Conservation (phyloP, 2,797 vertebrate species). For the Streptopelia turtur region DNA sequence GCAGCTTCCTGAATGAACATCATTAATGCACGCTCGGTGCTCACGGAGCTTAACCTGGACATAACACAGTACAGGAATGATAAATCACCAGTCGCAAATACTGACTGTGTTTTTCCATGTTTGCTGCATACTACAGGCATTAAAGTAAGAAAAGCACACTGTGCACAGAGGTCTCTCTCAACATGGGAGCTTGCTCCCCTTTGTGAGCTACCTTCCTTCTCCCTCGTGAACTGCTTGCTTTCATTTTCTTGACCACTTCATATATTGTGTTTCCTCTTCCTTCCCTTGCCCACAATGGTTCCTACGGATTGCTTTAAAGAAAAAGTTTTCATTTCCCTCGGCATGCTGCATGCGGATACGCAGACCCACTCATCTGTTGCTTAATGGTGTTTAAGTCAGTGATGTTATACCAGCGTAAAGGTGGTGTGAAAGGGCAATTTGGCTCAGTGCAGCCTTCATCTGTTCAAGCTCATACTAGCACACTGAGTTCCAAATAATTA, state of each 20-base stretch:
- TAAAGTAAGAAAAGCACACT: not conserved
- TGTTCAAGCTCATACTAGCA: conserved; percentile 66
- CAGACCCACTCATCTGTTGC: not conserved
- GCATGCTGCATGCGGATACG: no score
- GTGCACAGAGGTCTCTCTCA: not conserved
- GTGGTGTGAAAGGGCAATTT: conserved; percentile 67
- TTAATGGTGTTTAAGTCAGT: not conserved
- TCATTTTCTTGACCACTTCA: not conserved
- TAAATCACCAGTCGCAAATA: not conserved
- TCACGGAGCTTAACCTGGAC: not conserved
- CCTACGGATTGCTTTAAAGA: not conserved
- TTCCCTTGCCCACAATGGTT: not conserved
- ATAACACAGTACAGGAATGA: not conserved
- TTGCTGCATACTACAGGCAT: not conserved
- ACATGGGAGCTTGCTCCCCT: not conserved
- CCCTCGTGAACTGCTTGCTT: not conserved
- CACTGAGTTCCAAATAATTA: conserved; percentile 63
- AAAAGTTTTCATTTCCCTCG: not conserved
- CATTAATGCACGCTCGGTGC: not conserved
- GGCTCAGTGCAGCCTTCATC: conserved; percentile 40
- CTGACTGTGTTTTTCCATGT: not conserved
- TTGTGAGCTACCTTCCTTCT: fast-evolving
- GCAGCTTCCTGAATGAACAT: not conserved
- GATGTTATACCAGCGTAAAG: conserved; percentile 26
- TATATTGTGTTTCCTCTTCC: not conserved